Base-by-base conservation (phyloP, 2,113 vertebrate genomes). In the Eretmodus cyanostictus region DNA sequence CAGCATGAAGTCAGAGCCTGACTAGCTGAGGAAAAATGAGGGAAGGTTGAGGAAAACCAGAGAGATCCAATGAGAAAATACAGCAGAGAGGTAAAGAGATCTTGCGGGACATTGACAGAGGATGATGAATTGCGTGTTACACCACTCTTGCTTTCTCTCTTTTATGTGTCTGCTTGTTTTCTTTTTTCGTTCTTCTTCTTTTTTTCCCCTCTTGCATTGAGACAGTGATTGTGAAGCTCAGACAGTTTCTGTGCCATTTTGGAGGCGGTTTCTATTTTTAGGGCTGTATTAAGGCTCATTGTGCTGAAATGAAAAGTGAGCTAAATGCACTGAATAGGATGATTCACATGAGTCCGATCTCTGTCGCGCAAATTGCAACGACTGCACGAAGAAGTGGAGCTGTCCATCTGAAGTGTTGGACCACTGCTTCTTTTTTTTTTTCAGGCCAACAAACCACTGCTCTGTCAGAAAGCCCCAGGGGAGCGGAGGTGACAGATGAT, bases 401-500 rank as follows among this genome's bases (percentile, higher is more conserved):
- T 73, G 79, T 53, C 90, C 63, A 1, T 73, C 83, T 47, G 2
- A 76, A 68, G 22, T 81, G 80, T 68, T 49, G 81, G 89, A 45
- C 78, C 19, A 2, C 63, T 45, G 81, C 11, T 5, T 81, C 83
- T 86, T 87, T 24, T 27, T 76, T 47, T 49, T 38, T 47, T 76
- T 24, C 13, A n/a, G 51, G 45, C 90, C 81, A 45, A 85, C 80
- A 87, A 87, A 85, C 81, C 68, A 17, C 78, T 13, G 13, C 40
- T 85, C 78, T 80, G 88, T 91, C 81, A 85, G 85, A 36, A 82
- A 89, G 19, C 78, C 73, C 79, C 81, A 4, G 71, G 71, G 91
- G 86, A 88, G 53, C 17, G 2, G 87, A 92, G 89, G 90, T 89
- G 93, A 92, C 92, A 38, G 91, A 94, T 95, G 92, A 90, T 88